Conservation (phyloP, 1,140 invertebrate species). For the Lineus longissimus region DNA sequence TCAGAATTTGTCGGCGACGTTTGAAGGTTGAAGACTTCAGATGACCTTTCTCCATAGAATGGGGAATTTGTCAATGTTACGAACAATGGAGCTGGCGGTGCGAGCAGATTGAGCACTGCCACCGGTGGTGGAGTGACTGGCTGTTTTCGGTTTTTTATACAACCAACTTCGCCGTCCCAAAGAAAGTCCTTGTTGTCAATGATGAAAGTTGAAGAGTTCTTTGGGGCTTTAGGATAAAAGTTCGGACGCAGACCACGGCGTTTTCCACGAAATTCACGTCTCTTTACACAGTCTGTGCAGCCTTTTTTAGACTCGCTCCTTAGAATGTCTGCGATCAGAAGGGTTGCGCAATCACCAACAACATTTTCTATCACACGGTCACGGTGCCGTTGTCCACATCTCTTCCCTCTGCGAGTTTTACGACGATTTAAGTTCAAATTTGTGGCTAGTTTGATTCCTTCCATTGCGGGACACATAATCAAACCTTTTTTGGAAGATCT, state of each 20-base stretch:
- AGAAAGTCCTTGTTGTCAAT: conserved; percentile 34
- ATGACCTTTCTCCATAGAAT: too few relatives aligned
- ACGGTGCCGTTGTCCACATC: conserved; percentile 6
- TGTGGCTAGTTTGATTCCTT: neutral
- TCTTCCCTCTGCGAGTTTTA: conserved; percentile 28
- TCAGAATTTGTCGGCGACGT: too few relatives aligned
- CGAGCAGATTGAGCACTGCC: too few relatives aligned
- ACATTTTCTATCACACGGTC: neutral
- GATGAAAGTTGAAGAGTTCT: conserved; percentile 50
- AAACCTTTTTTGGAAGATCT: neutral
- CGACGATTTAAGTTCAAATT: conserved; percentile 1
- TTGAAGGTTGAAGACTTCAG: too few relatives aligned
- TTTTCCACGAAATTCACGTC: neutral
- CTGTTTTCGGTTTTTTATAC: too few relatives aligned
- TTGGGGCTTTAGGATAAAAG: conserved; percentile 40
- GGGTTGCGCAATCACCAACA: neutral
- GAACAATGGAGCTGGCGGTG: too few relatives aligned
- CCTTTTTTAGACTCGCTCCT: neutral
- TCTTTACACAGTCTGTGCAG: neutral
- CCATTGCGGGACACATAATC: neutral
- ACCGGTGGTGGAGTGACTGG: too few relatives aligned
- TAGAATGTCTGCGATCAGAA: neutral
- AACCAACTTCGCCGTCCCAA: too few relatives aligned
- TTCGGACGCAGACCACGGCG: conserved; percentile 15
- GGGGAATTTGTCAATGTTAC: too few relatives aligned